Percentiles rank a stretch among this genome's conserved stretches.
These are phyloP conservation scores for Florisuga fusca DNA, from an alignment of 2,797 vertebrate genomes.

Conservation along the genomic window DNA sequence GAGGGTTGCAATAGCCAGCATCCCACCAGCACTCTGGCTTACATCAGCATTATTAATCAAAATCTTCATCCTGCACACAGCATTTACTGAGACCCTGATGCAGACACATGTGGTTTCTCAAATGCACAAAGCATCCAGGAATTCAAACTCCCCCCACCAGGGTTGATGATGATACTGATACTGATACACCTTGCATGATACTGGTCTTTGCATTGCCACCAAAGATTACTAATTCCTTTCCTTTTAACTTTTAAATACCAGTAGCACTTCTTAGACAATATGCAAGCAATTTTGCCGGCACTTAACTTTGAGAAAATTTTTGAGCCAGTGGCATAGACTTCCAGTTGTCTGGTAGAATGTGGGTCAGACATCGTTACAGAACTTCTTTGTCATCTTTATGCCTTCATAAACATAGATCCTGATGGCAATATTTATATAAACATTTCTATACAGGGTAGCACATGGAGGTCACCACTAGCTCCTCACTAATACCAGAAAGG, in stretches of 20 bases:
- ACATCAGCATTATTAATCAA: neutral
- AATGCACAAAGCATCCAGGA: neutral
- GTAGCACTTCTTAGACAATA: neutral
- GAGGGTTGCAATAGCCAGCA: fast-evolving
- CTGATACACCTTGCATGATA: neutral
- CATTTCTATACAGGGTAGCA: neutral
- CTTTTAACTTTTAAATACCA: neutral
- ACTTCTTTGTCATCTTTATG: neutral
- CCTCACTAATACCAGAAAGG: neutral
- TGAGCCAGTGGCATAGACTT: neutral
- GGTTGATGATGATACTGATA: too few species aligned
- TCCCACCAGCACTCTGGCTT: neutral
- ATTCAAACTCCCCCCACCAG: neutral
- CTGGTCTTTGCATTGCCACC: neutral
- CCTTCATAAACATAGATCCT: neutral
- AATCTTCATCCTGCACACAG: neutral
- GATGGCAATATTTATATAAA: neutral
- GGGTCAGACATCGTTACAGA: neutral
- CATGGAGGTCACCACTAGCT: neutral
- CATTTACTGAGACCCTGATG: neutral
- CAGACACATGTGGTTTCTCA: neutral
- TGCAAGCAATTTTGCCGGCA: neutral
- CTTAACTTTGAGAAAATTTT: neutral
- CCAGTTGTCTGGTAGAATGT: neutral
- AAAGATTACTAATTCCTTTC: neutral